Conservation (phyloP, 2,888 invertebrate genomes). For the Deroplatys truncata region DNA sequence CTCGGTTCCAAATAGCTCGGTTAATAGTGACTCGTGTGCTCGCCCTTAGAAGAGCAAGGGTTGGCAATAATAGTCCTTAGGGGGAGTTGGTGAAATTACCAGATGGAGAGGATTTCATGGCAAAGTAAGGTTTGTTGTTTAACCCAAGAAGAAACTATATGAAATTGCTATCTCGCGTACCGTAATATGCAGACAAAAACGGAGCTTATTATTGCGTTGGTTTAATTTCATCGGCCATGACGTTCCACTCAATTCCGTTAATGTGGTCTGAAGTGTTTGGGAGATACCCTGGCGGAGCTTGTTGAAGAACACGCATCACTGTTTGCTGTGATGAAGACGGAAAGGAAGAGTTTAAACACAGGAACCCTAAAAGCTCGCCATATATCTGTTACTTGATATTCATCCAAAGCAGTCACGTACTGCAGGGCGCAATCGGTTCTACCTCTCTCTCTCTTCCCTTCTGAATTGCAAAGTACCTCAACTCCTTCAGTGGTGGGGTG, state of each 20-base stretch:
- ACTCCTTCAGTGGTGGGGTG: conserved; percentile 22
- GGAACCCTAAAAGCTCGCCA: neutral
- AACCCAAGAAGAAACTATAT: too few relatives aligned
- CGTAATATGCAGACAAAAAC: too few relatives aligned
- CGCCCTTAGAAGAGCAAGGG: too few relatives aligned
- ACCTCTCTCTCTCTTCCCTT: conserved; percentile 8
- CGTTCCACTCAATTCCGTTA: neutral
- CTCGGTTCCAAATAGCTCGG: too few relatives aligned
- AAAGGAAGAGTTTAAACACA: neutral
- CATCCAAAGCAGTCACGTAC: neutral
- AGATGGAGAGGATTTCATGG: too few relatives aligned
- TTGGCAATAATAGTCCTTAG: too few relatives aligned
- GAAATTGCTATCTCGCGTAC: too few relatives aligned
- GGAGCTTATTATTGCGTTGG: neutral
- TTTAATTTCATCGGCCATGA: neutral
- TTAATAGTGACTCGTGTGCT: too few relatives aligned
- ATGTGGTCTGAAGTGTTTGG: neutral
- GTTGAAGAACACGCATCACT: neutral
- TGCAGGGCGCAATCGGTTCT: neutral
- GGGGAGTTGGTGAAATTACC: too few relatives aligned
- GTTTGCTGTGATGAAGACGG: neutral
- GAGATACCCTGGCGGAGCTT: neutral
- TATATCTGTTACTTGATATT: neutral
- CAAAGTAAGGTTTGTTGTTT: too few relatives aligned
- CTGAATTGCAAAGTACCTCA: conserved; percentile 29